These are phyloP conservation scores for Buphagus erythrorhynchus DNA, from an alignment of 2,797 vertebrate genomes.

Conservation along the genomic window DNA sequence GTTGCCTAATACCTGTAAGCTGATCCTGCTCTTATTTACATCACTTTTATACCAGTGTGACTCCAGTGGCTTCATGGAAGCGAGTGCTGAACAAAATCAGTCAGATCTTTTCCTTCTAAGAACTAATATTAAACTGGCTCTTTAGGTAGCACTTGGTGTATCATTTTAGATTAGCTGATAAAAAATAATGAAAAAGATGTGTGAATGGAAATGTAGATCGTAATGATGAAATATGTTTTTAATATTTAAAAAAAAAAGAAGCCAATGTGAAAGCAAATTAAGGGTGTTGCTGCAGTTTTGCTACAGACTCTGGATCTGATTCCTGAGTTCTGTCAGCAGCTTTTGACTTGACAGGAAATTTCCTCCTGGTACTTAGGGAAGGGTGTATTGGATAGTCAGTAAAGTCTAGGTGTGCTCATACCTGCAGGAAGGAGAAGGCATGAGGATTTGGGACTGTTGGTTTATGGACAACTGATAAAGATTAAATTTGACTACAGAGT, in stretches of 20 bases:
- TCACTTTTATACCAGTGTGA: background rate
- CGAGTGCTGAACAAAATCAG: background rate
- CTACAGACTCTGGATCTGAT: background rate
- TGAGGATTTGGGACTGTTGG: background rate
- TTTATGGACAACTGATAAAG: background rate
- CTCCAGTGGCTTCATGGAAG: background rate
- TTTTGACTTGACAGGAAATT: background rate
- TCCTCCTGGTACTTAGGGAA: background rate
- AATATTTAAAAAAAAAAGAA: background rate
- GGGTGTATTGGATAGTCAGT: background rate
- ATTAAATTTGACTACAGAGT: background rate
- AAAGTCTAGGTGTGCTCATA: background rate
- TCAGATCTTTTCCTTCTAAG: background rate
- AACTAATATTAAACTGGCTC: constrained; percentile 34
- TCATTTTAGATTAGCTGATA: constrained; percentile 56
- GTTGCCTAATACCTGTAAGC: background rate
- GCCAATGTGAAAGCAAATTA: background rate
- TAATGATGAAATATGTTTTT: constrained; percentile 19
- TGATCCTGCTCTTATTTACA: constrained; percentile 6
- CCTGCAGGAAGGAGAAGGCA: background rate
- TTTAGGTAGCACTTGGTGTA: constrained; percentile 53
- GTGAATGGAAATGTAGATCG: background rate
- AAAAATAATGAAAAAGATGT: constrained; percentile 49
- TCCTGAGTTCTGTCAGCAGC: background rate
- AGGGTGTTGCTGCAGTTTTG: background rate